Evolutionary conservation across 2,888 invertebrate genomes (phyloP).

Genomic region (Luffia ferchaultella): DNA sequence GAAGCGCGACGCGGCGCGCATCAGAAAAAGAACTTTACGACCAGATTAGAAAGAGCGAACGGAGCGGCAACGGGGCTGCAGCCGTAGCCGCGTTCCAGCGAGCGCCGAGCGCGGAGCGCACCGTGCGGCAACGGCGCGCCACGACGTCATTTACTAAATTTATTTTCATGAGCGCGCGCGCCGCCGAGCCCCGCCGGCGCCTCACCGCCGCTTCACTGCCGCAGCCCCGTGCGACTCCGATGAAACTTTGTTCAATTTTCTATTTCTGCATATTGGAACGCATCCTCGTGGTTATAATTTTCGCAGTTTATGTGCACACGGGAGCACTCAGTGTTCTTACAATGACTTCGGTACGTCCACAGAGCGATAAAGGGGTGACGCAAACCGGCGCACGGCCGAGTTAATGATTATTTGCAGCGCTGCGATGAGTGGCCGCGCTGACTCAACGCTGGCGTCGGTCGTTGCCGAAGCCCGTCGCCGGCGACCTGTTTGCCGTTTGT

Average conservation of each 20-base stretch:
- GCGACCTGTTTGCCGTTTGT: conserved; percentile 13
- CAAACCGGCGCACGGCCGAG: conserved; percentile 29
- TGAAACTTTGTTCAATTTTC: conserved; percentile 37
- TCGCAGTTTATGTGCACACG: conserved; percentile 24
- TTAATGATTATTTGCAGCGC: conserved; percentile 56
- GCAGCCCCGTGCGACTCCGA: conserved; percentile 40
- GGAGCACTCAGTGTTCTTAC: conserved; percentile 23
- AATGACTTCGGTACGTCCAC: background rate
- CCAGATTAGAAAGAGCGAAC: conserved; percentile 65
- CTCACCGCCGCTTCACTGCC: conserved; percentile 29
- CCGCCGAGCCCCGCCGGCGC: conserved; percentile 51
- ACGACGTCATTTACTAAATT: conserved; percentile 65
- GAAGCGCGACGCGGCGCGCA: conserved; percentile 52
- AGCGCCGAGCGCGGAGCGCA: conserved; percentile 32
- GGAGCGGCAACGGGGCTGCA: conserved; percentile 58
- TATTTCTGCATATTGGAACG: conserved; percentile 44
- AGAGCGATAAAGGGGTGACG: conserved; percentile 56
- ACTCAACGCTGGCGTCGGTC: conserved; percentile 39
- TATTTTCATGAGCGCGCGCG: conserved; percentile 58
- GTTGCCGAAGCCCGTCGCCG: conserved; percentile 18
- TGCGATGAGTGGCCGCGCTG: conserved; percentile 56
- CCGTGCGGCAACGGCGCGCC: conserved; percentile 53
- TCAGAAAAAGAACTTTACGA: conserved; percentile 68
- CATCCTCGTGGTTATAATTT: conserved; percentile 32
- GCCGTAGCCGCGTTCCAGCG: conserved; percentile 32